Conservation (phyloP, 2,113 vertebrate genomes). For the Limanda limanda region DNA sequence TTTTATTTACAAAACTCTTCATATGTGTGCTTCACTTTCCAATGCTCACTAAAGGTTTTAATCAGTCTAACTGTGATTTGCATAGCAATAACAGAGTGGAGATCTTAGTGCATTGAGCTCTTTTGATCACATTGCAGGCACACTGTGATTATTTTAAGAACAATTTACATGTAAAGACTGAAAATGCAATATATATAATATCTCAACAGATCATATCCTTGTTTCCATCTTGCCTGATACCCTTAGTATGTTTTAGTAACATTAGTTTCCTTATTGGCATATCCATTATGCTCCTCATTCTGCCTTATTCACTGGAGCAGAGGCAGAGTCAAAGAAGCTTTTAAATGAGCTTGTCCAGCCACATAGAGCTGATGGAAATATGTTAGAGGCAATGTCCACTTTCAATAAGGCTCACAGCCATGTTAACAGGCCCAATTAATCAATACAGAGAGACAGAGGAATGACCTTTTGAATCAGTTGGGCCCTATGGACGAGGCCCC, state of each 20-base stretch:
- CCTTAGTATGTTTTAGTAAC: conserved; percentile 40
- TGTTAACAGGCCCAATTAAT: conserved; percentile 73
- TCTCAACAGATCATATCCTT: conserved; percentile 9
- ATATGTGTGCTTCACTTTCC: no score
- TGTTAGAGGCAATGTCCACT: conserved; percentile 66
- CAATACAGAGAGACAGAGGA: conserved; percentile 77
- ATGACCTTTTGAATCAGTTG: conserved; percentile 82
- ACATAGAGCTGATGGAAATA: conserved; percentile 66
- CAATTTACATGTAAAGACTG: no score
- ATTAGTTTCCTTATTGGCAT: conserved; percentile 60
- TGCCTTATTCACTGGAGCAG: conserved; percentile 52
- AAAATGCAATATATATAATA: not conserved
- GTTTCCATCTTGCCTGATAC: not conserved
- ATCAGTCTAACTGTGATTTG: no score
- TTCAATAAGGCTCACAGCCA: conserved; percentile 67
- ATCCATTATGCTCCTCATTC: conserved; percentile 65
- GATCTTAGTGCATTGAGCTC: no score
- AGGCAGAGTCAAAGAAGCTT: conserved; percentile 62
- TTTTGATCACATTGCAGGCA: no score
- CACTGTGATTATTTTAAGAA: no score
- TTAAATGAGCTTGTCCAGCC: conserved; percentile 56
- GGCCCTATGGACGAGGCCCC: conserved; percentile 75
- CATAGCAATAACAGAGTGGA: no score
- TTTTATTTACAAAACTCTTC: no score
- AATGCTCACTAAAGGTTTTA: no score